Percentiles rank a stretch among this genome's conserved stretches.
Conservation (phyloP, 2,888 invertebrate species). For the Diogma glabrata region DNA sequence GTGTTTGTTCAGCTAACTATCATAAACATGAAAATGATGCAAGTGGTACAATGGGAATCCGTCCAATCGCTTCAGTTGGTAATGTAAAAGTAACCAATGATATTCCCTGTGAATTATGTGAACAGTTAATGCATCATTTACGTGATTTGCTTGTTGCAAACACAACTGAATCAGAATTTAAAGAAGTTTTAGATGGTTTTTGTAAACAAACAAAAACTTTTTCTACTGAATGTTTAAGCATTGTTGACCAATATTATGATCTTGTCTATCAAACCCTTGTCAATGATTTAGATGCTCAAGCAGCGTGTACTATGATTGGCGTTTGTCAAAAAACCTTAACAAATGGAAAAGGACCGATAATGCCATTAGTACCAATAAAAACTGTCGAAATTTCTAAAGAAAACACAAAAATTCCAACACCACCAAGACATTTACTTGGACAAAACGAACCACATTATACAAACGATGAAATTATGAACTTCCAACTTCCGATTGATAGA, state of each 20-base stretch:
- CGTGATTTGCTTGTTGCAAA: constrained; percentile 71
- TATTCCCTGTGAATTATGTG: constrained; percentile 75
- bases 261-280: constrained; percentile 59
- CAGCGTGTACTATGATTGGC: constrained; percentile 56
- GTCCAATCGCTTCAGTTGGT: constrained; percentile 44
- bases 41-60: too few relatives aligned
- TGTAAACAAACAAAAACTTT: constrained; percentile 68
- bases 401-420: constrained; percentile 22
- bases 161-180: constrained; percentile 73
- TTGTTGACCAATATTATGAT: constrained; percentile 70
- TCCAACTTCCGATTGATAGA: constrained; percentile 42
- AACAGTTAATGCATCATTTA: constrained; percentile 67
- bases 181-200: constrained; percentile 60
- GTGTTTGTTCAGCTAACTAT: constrained; percentile 56
- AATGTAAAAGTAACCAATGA: constrained; percentile 46
- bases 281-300: constrained; percentile 53
- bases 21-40: constrained; percentile 53
- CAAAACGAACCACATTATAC: constrained; percentile 29
- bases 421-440: constrained; percentile 25
- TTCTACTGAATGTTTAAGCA: constrained; percentile 57
- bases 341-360: constrained; percentile 37
- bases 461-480: constrained; percentile 28
- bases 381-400: constrained; percentile 36
- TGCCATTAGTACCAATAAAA: constrained; percentile 46
- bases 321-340: constrained; percentile 29